phyloP scores from a whole-genome alignment of 2,888 invertebrate genomes.

The Acanthosepion esculentum region DNA sequence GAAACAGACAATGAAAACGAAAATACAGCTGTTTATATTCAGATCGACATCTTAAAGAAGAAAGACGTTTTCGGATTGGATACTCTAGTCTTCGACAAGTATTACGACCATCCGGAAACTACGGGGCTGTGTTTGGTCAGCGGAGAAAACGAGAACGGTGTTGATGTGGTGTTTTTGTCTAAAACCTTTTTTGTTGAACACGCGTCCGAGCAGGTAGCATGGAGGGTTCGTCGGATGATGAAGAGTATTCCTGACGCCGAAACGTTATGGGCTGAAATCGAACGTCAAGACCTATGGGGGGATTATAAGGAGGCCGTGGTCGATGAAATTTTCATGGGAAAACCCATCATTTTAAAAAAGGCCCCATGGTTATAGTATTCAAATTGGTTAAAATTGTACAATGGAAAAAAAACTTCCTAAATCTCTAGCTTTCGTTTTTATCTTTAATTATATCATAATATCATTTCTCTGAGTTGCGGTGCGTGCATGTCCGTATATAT shows the following conservation, averaged over 20 bases:
- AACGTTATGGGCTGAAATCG: background rate
- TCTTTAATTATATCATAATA: too few relatives aligned
- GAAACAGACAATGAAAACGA: background rate
- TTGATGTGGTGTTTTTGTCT: background rate
- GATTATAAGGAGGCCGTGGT: background rate
- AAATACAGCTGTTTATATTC: background rate
- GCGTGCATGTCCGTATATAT: too few relatives aligned
- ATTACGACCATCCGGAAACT: background rate
- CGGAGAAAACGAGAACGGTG: background rate
- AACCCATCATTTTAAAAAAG: background rate
- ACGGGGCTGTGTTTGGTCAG: background rate
- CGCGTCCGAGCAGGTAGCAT: background rate
- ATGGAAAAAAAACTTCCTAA: too few relatives aligned
- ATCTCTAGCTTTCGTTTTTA: too few relatives aligned
- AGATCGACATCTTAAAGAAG: background rate
- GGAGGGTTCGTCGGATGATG: background rate
- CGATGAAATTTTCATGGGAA: background rate
- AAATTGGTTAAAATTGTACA: too few relatives aligned
- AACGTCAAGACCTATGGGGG: background rate
- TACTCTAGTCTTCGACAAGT: background rate
- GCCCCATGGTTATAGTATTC: background rate
- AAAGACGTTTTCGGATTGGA: background rate
- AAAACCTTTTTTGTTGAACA: background rate
- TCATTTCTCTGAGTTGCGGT: too few relatives aligned
- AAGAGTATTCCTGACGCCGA: background rate